Conservation (phyloP, 2,113 vertebrate genomes). For the Alligator sinensis region DNA sequence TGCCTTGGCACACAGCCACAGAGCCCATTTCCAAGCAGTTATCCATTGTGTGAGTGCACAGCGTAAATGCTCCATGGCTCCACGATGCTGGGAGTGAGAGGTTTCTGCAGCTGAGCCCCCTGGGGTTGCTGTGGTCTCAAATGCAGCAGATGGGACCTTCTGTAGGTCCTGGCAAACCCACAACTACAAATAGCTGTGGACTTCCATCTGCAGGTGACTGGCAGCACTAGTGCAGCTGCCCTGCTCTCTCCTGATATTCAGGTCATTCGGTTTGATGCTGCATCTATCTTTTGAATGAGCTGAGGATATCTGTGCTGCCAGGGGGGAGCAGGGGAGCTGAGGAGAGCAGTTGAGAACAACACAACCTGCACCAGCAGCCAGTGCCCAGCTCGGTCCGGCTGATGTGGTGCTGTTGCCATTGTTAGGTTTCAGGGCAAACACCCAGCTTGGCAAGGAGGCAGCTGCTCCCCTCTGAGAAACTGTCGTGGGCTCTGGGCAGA, state of each 20-base stretch:
- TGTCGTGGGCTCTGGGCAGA: neutral
- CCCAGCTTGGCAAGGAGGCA: too few species aligned
- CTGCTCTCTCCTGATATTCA: neutral
- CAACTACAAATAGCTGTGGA: neutral
- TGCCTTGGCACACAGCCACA: neutral
- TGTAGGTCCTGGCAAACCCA: neutral
- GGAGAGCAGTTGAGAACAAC: too few species aligned
- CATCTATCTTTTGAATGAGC: neutral
- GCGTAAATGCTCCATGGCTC: neutral
- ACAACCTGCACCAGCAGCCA: too few species aligned
- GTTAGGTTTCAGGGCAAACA: neutral
- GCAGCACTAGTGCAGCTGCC: neutral
- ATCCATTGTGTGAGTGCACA: neutral
- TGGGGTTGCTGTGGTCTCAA: neutral
- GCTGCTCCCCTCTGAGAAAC: neutral
- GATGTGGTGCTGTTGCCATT: neutral
- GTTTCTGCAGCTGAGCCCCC: neutral
- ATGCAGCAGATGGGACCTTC: neutral
- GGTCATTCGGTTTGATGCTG: neutral
- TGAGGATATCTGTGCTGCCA: neutral
- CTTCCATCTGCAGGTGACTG: neutral
- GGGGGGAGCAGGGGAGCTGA: too few species aligned
- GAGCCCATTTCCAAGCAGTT: neutral
- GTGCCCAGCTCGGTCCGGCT: too few species aligned
- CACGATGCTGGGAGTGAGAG: neutral